Conservation (phyloP, 2,888 invertebrate species). For the Nematopogon swammerdamellus region DNA sequence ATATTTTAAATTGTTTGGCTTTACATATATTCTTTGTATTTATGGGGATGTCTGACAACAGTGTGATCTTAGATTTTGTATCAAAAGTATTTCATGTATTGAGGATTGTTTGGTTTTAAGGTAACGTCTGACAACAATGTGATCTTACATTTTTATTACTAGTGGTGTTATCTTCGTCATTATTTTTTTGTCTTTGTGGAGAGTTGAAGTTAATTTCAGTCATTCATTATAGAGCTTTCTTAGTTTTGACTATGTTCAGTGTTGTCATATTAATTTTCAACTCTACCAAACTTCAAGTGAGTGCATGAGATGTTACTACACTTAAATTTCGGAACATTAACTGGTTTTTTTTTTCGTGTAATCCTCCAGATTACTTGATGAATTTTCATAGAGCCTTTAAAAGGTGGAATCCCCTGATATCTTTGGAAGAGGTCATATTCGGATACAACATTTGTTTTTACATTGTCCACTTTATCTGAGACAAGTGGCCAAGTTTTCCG, state of each 20-base stretch:
- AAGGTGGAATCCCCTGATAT: not conserved
- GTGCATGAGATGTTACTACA: conserved; percentile 1
- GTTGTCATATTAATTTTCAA: conserved; percentile 1
- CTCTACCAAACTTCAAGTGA: not conserved
- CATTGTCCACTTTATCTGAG: conserved; percentile 1
- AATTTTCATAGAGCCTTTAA: conserved; percentile 1
- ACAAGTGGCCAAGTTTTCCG: not conserved
- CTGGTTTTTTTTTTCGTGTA: not conserved
- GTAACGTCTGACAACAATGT: no score
- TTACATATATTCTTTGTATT: not conserved
- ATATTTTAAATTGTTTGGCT: not conserved
- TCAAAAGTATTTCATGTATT: not conserved
- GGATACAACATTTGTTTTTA: conserved; percentile 1
- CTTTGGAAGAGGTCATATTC: conserved; percentile 1
- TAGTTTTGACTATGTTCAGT: conserved; percentile 1
- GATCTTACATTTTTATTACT: not conserved
- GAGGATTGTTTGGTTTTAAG: not conserved
- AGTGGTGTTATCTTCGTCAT: conserved; percentile 1
- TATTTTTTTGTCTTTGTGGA: not conserved
- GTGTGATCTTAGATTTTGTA: conserved; percentile 1
- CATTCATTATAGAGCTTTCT: not conserved
- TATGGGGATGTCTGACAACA: conserved; percentile 1
- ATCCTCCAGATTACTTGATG: conserved; percentile 1
- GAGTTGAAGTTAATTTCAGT: not conserved
- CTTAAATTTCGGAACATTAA: conserved; percentile 1